phyloP scores from a whole-genome alignment of 2,888 invertebrate species.

The Ptilodon capucinus region DNA sequence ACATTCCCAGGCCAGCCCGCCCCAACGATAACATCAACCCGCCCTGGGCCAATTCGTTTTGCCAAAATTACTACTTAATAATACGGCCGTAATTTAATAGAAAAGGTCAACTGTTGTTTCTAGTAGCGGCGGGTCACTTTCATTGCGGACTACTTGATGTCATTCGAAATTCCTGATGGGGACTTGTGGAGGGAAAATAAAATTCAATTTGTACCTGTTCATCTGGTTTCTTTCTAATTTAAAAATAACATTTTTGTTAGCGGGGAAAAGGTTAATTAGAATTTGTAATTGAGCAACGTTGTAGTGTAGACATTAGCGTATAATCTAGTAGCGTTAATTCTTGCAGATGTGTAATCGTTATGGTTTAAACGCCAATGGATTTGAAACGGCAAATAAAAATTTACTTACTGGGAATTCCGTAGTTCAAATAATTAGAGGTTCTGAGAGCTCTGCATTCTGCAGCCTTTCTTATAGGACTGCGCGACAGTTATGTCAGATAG shows the following conservation, averaged over 20 bases:
- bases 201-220: conserved; percentile 30
- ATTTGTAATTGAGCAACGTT: no score
- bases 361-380: no score
- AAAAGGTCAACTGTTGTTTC: conserved; percentile 46
- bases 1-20: conserved; percentile 4
- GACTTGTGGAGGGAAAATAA: conserved; percentile 12
- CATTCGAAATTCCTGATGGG: conserved; percentile 5
- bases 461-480: no score
- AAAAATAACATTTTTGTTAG: conserved; percentile 29
- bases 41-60: conserved; percentile 35
- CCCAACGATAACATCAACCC: conserved; percentile 32
- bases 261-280: conserved; percentile 1
- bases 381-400: no score
- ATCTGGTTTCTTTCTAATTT: conserved; percentile 24
- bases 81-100: conserved; percentile 42
- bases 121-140: conserved; percentile 41
- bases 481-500: no score
- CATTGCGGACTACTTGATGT: conserved; percentile 35
- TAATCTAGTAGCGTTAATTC: no score
- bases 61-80: conserved; percentile 41
- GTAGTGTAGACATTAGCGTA: no score
- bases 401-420: no score
- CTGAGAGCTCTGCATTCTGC: no score
- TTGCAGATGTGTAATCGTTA: no score
- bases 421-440: no score